Evolutionary conservation across 2,113 vertebrate genomes (phyloP).

Genomic region (Callopanchax toddi): DNA sequence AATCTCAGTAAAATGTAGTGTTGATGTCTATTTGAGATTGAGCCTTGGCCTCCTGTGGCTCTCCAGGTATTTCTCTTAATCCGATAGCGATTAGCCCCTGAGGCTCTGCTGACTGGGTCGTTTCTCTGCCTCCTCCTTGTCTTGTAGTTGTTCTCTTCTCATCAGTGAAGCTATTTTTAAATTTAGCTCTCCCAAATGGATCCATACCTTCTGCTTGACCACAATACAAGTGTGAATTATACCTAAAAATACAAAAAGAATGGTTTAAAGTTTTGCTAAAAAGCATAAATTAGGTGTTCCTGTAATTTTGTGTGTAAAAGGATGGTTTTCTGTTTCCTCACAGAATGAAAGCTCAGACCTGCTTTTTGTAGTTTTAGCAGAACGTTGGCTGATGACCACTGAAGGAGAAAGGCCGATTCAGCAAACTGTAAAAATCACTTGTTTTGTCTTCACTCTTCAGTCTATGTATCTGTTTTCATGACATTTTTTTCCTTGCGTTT

Average conservation of each 20-base stretch:
- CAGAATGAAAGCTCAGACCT: constrained; percentile 56
- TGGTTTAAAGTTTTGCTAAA: not conserved
- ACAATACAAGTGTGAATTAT: not conserved
- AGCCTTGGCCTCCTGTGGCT: constrained; percentile 12
- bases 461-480: not conserved
- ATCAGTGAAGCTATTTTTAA: constrained; percentile 73
- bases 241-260: not conserved
- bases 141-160: constrained; percentile 56
- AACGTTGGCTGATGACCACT: constrained; percentile 42
- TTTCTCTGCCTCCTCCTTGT: constrained; percentile 50
- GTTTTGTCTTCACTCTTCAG: not conserved
- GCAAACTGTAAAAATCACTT: constrained; percentile 9
- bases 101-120: constrained; percentile 60
- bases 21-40: constrained; percentile 30
- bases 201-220: constrained; percentile 17
- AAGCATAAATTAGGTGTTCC: constrained; percentile 19
- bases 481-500: constrained; percentile 1
- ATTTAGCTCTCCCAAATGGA: constrained; percentile 52
- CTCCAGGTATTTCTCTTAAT: constrained; percentile 54
- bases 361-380: constrained; percentile 47
- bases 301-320: constrained; percentile 28
- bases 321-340: constrained; percentile 17
- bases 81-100: constrained; percentile 58
- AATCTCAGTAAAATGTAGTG: constrained; percentile 5
- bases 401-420: too few relatives aligned